Evolutionary conservation across 2,797 vertebrate genomes (phyloP).

Genomic region (Dipus sagitta): DNA sequence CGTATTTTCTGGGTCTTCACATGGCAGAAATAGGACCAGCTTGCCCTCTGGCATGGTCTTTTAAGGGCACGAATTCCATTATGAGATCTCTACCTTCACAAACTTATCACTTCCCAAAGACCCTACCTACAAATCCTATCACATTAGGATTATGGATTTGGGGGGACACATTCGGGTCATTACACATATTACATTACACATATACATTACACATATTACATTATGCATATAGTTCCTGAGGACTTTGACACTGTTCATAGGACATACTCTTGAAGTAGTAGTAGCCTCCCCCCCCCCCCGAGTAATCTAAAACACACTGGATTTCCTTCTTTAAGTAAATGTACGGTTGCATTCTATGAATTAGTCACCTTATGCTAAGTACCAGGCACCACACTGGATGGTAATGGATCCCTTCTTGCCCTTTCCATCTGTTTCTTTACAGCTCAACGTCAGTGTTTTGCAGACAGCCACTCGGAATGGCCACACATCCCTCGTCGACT

Average conservation of each 20-base stretch:
- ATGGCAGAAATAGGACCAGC: not conserved
- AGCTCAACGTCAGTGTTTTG: constrained; percentile 89
- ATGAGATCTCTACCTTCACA: not conserved
- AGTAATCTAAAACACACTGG: not conserved
- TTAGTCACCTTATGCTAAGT: not conserved
- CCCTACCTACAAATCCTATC: not conserved
- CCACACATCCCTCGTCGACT: constrained; percentile 88
- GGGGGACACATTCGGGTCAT: not conserved
- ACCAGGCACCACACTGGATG: not conserved
- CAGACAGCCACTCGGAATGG: constrained; percentile 91
- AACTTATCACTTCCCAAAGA: not conserved
- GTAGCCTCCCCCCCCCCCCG: accelerated
- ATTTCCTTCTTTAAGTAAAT: not conserved
- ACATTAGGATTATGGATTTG: not conserved
- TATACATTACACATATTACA: too few species aligned
- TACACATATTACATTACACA: too few species aligned
- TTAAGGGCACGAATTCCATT: not conserved
- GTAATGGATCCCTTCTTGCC: not conserved
- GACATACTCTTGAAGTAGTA: not conserved
- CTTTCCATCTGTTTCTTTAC: constrained; percentile 54
- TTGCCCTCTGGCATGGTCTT: not conserved
- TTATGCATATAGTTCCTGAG: too few species aligned
- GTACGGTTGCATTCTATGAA: not conserved
- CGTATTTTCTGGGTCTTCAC: not conserved
- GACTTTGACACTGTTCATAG: not conserved